These are phyloP conservation scores for Eulimnadia texana DNA, from an alignment of 1,140 invertebrate species.

Conservation along the genomic window DNA sequence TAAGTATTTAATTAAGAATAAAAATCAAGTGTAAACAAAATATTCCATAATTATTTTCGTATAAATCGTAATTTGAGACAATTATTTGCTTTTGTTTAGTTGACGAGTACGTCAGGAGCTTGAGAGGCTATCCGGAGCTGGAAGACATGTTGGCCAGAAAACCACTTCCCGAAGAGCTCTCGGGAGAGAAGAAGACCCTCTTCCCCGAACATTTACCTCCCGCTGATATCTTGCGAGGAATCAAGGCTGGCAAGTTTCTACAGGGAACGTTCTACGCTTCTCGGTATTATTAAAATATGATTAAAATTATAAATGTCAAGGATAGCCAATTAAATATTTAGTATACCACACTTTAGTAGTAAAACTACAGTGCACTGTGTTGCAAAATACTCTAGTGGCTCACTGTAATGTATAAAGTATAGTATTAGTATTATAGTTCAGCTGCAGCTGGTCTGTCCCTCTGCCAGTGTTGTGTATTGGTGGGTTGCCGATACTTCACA, in stretches of 20 bases:
- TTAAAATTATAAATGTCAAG: not conserved
- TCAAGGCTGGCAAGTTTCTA: slow-evolving; percentile 57
- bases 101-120: slow-evolving; percentile 51
- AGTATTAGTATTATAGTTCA: not conserved
- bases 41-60: too few species aligned
- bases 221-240: slow-evolving; percentile 53
- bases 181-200: slow-evolving; percentile 41
- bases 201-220: slow-evolving; percentile 76
- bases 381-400: not conserved
- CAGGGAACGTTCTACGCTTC: slow-evolving; percentile 76
- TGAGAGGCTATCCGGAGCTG: slow-evolving; percentile 46
- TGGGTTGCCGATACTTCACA: too few species aligned
- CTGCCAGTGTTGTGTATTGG: too few species aligned
- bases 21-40: too few species aligned
- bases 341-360: not conserved
- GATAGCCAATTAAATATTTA: not conserved
- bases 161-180: slow-evolving; percentile 40
- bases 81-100: too few species aligned
- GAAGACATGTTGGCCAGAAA: slow-evolving; percentile 63
- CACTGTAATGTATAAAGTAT: not conserved
- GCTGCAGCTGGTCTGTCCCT: too few species aligned
- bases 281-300: not conserved
- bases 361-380: not conserved
- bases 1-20: too few species aligned
- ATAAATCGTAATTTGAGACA: too few species aligned